Base-by-base conservation (phyloP, 1,140 invertebrate genomes). In the Polypedilum pembai region DNA sequence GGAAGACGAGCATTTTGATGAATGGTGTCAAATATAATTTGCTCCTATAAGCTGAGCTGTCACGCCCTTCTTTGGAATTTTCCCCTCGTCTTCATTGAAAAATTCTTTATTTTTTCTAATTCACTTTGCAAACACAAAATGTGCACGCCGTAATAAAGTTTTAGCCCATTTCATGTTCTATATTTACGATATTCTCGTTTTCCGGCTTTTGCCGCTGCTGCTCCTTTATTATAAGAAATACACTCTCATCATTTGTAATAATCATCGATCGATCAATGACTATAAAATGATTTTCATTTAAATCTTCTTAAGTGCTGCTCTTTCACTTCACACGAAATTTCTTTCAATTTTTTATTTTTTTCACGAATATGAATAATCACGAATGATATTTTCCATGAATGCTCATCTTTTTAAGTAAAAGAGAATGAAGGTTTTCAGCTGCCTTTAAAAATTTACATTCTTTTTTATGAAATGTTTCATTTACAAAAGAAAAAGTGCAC, bases 41-140 rank as follows among this genome's bases (percentile, higher is more conserved):
- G n/a, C n/a, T 56, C 12, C n/a, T 56, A 33, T 33, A 33, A 33
- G 15, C 45, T n/a, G n/a, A n/a, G 41, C 45, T n/a, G 45, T 10
- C 45, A 56, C 45, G 45, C 45, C 45, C 45, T 56, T 56, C n/a
- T 56, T n/a, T 56, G 45, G 45, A 56, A 56, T 56, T 56, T 56
- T n/a, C 45, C 12, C 45, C 45, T 12, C 12, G 12, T 56, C n/a
- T 15, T 45, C 8, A 1, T 45, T 45, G 15, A 8, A 45, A 45
- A 45, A 45, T 15, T 45, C 41, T 45, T 56, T 56, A n/a, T 15
- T 56, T n/a, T 15, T 56, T 56, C 45, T 12, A 12, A 45, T 45
- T 45, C 41, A 45, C 41, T 45, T 56, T 56, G 12, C 45, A 56
- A 12, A 56, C n/a, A n/a, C 12, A 3, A 45, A 45, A 56, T 56